Base-by-base conservation (phyloP, 2,113 vertebrate species). In the Anoplopoma fimbria region DNA sequence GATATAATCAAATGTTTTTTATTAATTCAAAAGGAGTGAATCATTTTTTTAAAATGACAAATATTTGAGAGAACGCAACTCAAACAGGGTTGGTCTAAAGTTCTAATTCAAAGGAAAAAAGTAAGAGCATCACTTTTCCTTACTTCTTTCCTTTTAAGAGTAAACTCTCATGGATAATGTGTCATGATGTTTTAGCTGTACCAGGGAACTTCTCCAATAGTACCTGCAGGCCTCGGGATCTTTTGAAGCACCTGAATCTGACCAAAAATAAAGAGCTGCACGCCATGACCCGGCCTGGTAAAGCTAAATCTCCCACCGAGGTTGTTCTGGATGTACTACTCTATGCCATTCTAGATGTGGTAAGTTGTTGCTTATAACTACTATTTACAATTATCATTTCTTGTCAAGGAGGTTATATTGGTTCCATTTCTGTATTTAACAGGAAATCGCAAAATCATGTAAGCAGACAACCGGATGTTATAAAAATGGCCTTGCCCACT, bases 311-410 rank as follows among this genome's bases (percentile, higher is more conserved):
- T 2, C 10, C 62, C 21, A 89, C 88, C 0, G 1, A 25, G 0
- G 63, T 94, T 0, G 1, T 29, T 0, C n/a, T 93, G 58, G 74
- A 89, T 0, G 7, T 91, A 0, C 40, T 49, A 8, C n/a, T 93
- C 2, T 84, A 84, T 14, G 88, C 87, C 25, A 93, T 94, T 6
- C 65, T 94, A 19, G 91, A 92, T 57, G 83, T 94, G 92, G 93
- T 91, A 42, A 84, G 90, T 77, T 15, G 6, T 69, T 42, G 25
- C 17, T 23, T 62, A 23, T 5, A 34, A 62, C 5, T 36, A 23
- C 12, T 6, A 33, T 17, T 27, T 17, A 6, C 38, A 55, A 67
- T 45, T 9, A 55, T 67, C 1, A 25, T 40, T 64, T 38, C 13
- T 13, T 40, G 62, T 13, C 10, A 7, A n/a, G 21, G 23, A 33